Evolutionary conservation across 2,113 vertebrate species (phyloP).

Genomic region (Neodontobutis hainanensis): DNA sequence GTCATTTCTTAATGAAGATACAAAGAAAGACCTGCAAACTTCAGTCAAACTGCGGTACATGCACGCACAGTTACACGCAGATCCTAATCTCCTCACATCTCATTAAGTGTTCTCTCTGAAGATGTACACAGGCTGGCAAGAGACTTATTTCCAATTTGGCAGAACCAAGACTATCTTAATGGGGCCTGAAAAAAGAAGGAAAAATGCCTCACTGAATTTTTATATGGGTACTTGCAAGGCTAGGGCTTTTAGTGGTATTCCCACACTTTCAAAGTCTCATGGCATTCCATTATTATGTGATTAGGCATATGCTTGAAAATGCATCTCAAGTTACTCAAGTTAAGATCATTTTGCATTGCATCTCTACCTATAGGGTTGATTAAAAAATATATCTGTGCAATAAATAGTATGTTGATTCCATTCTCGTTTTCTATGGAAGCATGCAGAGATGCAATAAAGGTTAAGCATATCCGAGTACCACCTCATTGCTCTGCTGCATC

Average conservation of each 20-base stretch:
- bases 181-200: conserved; percentile 51
- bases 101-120: conserved; percentile 71
- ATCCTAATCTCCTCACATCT: conserved; percentile 65
- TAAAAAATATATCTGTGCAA: conserved; percentile 4
- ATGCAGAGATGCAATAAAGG: conserved; percentile 1
- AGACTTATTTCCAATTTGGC: conserved; percentile 70
- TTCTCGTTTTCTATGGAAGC: neutral
- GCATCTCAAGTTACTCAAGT: conserved; percentile 17
- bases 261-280: conserved; percentile 46
- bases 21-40: conserved; percentile 24
- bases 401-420: conserved; percentile 16
- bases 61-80: conserved; percentile 3
- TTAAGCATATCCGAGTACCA: neutral
- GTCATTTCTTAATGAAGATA: conserved; percentile 33
- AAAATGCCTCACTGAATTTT: conserved; percentile 43
- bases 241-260: conserved; percentile 45
- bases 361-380: conserved; percentile 1
- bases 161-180: conserved; percentile 63
- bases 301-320: conserved; percentile 42
- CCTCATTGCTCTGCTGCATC: neutral
- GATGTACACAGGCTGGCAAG: conserved; percentile 65
- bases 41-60: conserved; percentile 31
- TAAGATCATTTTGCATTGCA: conserved; percentile 18
- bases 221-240: conserved; percentile 51
- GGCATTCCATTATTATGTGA: conserved; percentile 52